phyloP scores from a whole-genome alignment of 2,888 invertebrate species.

The Agrotis segetum region DNA sequence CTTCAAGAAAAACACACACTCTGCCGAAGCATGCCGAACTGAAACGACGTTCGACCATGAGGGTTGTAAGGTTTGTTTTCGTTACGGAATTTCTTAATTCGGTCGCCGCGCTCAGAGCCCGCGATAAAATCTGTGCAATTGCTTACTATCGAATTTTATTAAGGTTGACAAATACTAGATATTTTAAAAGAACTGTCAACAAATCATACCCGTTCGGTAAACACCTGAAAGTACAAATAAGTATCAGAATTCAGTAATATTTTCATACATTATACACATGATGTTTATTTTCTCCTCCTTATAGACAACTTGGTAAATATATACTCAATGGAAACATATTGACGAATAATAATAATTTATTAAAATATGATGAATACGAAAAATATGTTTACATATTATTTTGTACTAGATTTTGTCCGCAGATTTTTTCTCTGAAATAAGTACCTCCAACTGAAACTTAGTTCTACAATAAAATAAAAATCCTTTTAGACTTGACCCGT shows the following conservation, averaged over 20 bases:
- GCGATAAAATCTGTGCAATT: too few species aligned
- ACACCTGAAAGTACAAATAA: conserved; percentile 29
- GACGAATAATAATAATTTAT: conserved; percentile 46
- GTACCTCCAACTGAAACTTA: too few species aligned
- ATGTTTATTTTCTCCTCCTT: conserved; percentile 26
- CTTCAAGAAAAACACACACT: too few species aligned
- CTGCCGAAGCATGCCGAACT: too few species aligned
- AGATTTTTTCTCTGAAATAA: too few species aligned
- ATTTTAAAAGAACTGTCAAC: conserved; percentile 26
- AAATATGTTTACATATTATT: conserved; percentile 13
- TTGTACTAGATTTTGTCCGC: background rate
- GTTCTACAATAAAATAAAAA: too few species aligned
- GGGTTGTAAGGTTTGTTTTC: too few species aligned
- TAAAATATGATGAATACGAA: conserved; percentile 26
- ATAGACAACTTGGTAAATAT: conserved; percentile 23
- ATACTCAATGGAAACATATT: conserved; percentile 33
- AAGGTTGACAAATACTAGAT: background rate
- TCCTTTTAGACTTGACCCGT: too few species aligned
- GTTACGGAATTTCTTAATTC: too few species aligned
- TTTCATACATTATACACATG: conserved; percentile 4
- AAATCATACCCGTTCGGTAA: conserved; percentile 8
- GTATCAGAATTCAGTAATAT: conserved; percentile 33
- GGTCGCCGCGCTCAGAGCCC: too few species aligned
- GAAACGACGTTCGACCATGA: too few species aligned
- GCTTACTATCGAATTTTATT: background rate